Conservation (phyloP, 2,888 invertebrate genomes). For the Tetragonula carbonaria region DNA sequence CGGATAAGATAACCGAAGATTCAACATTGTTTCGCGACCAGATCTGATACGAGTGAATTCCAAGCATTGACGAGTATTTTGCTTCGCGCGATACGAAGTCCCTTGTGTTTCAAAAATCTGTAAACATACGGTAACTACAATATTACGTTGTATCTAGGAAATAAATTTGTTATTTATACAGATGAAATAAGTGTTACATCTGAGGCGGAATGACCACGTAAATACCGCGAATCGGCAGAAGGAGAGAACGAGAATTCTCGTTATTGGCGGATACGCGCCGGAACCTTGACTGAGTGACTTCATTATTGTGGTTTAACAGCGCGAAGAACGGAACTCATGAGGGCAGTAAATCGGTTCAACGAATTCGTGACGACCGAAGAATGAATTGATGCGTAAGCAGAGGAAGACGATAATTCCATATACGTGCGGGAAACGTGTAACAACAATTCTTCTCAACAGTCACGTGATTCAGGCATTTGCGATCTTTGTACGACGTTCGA, state of each 20-base stretch:
- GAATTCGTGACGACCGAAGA: slow-evolving; percentile 56
- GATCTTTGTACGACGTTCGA: neutral
- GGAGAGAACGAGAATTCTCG: slow-evolving; percentile 49
- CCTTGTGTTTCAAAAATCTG: no score
- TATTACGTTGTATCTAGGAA: neutral
- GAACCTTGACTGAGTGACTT: slow-evolving; percentile 78
- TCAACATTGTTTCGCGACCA: slow-evolving; percentile 17
- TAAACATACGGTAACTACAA: neutral
- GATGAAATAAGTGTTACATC: neutral
- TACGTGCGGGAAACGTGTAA: neutral
- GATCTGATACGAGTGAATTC: slow-evolving; percentile 26
- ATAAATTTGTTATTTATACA: neutral
- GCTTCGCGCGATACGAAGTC: neutral
- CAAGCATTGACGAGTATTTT: slow-evolving; percentile 8
- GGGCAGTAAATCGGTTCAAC: slow-evolving; percentile 64
- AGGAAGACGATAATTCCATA: neutral
- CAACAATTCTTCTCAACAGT: neutral
- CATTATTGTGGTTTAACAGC: slow-evolving; percentile 74
- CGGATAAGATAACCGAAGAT: slow-evolving; percentile 52
- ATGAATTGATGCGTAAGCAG: slow-evolving; percentile 31
- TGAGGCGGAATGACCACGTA: neutral
- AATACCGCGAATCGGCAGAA: slow-evolving; percentile 8
- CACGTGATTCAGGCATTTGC: neutral
- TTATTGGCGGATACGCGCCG: slow-evolving; percentile 66
- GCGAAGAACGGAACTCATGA: slow-evolving; percentile 73